Percentiles rank a stretch among this genome's conserved stretches.
Evolutionary conservation across 2,113 vertebrate species (phyloP).

Genomic region (Physeter macrocephalus): DNA sequence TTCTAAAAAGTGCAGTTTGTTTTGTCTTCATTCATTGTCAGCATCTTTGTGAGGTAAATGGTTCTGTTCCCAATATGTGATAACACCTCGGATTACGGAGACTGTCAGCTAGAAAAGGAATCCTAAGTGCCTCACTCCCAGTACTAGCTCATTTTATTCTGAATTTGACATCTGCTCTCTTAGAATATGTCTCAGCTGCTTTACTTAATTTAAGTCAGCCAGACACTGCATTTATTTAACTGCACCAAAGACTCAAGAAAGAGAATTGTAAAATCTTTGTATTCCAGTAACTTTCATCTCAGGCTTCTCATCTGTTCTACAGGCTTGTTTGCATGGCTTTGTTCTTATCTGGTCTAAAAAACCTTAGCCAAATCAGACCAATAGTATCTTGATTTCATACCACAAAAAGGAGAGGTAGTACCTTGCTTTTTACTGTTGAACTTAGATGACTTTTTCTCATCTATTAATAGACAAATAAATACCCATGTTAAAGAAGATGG

Average conservation of each 20-base stretch:
- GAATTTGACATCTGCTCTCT: background rate
- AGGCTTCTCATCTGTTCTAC: slow-evolving; percentile 19
- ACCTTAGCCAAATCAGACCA: background rate
- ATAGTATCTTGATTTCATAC: slow-evolving; percentile 26
- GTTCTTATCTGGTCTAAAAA: slow-evolving; percentile 15
- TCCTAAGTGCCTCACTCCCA: background rate
- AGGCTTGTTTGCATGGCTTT: background rate
- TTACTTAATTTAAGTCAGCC: background rate
- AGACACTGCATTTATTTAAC: slow-evolving; percentile 41
- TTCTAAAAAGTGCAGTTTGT: background rate
- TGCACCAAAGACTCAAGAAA: background rate
- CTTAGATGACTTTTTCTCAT: slow-evolving; percentile 5
- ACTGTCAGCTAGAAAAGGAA: background rate
- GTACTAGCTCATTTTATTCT: background rate
- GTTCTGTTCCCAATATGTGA: background rate
- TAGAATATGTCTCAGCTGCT: background rate
- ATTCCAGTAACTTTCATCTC: slow-evolving; percentile 7
- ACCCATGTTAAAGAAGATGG: slow-evolving; percentile 5
- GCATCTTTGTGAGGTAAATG: background rate
- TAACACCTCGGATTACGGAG: background rate
- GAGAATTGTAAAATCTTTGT: slow-evolving; percentile 12
- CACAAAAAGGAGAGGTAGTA: background rate
- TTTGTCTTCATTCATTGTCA: slow-evolving; percentile 30
- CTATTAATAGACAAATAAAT: slow-evolving; percentile 30
- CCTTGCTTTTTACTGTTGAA: background rate